Evolutionary conservation across 2,888 invertebrate species (phyloP), one percentile per base, ranked within the genome.

Genomic region (Lepidochrysops patricia): DNA sequence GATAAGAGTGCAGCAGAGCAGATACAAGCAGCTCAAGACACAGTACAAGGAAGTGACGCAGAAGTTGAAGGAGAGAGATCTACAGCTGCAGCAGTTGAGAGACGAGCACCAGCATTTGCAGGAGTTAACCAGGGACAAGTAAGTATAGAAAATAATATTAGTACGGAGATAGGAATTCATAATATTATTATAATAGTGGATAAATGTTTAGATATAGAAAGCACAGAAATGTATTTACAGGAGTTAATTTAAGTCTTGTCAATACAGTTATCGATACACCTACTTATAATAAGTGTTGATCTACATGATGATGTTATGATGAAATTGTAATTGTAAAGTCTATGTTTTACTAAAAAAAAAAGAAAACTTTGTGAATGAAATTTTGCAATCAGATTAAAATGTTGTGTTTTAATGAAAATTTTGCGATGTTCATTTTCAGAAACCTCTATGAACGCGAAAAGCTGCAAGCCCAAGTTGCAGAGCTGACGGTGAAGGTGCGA

Each of bases 381-480:
- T 29, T 29, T 29, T 5, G 4, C 4, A 5, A 29, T 29, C 29
- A 29, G 4, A 29, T 29, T 5, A 29, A 7, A 29, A 29, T 5
- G 29, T 29, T 5, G n/a, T n/a, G n/a, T 29, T 29, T 5, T 29
- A 29, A 35, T 35, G 35, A 2, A 35, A 12, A 48, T 48, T 23
- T 3, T 7, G 5, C 13, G 2, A 49, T 50, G 7, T 59, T 57
- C 3, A 60, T 29, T 69, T 69, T 0, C 60, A 92, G 92, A 69
- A 92, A 93, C 71, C 90, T 96, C 6, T 91, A 90, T 12, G 95
- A 95, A 68, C 91, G 95, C 23, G 95, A 95, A 70, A 94, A 94
- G 68, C 84, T 96, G 6, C 91, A 93, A 62, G 88, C 91, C 5
- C 92, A 93, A 75, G 79, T 93, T 52, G 79, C 87, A 2, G 90